Base-by-base conservation (phyloP, 2,888 invertebrate genomes). In the Gymnoscelis rufifasciata region DNA sequence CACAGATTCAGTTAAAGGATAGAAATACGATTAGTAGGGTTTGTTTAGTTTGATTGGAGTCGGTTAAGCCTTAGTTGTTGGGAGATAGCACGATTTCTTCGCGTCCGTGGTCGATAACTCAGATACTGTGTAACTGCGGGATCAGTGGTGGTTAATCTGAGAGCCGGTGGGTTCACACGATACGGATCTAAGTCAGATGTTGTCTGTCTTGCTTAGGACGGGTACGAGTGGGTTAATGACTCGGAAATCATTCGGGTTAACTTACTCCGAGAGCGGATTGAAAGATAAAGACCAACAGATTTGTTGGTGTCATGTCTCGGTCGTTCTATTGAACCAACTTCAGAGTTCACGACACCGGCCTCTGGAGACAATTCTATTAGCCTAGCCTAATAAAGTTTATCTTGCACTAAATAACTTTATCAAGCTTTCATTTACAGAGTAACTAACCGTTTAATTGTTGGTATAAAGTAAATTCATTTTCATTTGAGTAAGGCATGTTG, bases 21-120 rank as follows among this genome's bases (percentile, higher is more conserved):
- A 82, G 83, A 80, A 82, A 78, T 81, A 71, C 82, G 79, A 84
- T 86, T 83, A 83, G 77, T 77, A 59, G 59, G 77, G 83, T 82
- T 84, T 86, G 83, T 83, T 86, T 86, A 87, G 82, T 88, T 83
- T 87, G 86, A 88, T 86, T 86, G 80, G 83, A 74, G 81, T 71
- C 67, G 61, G 62, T 71, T 84, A 83, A 86, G 76, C 83, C 79
- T 69, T 77, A 69, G 77, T 84, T 84, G 84, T 69, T 73, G 70
- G 63, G 70, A 83, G 82, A 87, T 80, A 77, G 84, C 87, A 83
- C 87, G 86, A 80, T 78, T 86, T 83, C 83, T 83, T 83, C 79
- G 78, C 74, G 74, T 75, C 74, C 72, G 77, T 74, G 79, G 82
- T 74, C 81, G 83, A 86, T 87, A 86, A 83, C 83, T 78, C 72